These are phyloP conservation scores for Eremophila alpestris DNA, from an alignment of 2,797 vertebrate genomes.

Conservation along the genomic window DNA sequence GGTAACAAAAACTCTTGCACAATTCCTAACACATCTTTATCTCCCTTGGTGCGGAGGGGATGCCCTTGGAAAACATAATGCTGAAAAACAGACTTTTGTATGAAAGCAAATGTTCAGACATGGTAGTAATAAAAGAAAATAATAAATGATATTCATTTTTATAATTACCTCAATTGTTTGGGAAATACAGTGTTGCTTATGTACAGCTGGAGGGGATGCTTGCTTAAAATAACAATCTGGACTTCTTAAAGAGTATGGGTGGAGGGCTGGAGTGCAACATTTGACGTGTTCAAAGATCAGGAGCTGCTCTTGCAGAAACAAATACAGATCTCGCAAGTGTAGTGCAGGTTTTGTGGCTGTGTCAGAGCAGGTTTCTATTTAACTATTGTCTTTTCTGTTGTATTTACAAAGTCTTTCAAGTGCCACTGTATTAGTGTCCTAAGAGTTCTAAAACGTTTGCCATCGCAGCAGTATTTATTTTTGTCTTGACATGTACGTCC, in stretches of 20 bases:
- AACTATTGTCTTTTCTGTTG: constrained; percentile 32
- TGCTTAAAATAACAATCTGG: neutral
- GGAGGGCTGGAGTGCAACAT: neutral
- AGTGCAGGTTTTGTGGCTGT: neutral
- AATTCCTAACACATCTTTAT: constrained; percentile 19
- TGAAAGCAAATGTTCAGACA: constrained; percentile 61
- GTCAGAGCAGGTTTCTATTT: constrained; percentile 33
- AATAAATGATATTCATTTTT: constrained; percentile 80
- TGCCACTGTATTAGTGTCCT: constrained; percentile 30
- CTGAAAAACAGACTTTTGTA: constrained; percentile 71
- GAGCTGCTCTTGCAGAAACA: neutral
- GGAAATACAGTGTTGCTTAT: constrained; percentile 34
- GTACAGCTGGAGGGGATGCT: constrained; percentile 2
- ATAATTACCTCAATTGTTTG: constrained; percentile 75
- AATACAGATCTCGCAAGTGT: neutral
- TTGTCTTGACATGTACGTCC: constrained; percentile 35
- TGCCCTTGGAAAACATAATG: constrained; percentile 48
- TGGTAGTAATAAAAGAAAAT: constrained; percentile 72
- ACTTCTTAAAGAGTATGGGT: neutral
- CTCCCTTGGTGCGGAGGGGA: neutral
- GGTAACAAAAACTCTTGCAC: constrained; percentile 54
- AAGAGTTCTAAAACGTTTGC: constrained; percentile 34
- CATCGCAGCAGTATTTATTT: constrained; percentile 57
- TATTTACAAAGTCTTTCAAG: constrained; percentile 46
- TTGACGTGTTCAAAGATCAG: neutral